A percentile compares a stretch with the other conserved stretches of the same genome.
These are phyloP conservation scores for Phengaris alcon DNA, from an alignment of 2,888 invertebrate genomes.

Conservation along the genomic window DNA sequence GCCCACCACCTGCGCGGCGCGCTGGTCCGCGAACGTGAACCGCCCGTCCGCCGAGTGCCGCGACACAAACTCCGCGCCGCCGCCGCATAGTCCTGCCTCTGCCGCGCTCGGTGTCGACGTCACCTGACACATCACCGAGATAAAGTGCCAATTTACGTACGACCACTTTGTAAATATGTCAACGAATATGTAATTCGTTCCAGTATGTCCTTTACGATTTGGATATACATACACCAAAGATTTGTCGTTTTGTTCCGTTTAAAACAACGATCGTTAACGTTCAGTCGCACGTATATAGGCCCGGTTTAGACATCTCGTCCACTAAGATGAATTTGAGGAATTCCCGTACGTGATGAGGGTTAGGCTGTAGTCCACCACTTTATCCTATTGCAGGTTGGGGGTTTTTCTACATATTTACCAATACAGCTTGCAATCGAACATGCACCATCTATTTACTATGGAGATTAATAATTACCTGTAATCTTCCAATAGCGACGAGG, in stretches of 20 bases:
- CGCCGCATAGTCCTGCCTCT: constrained; percentile 89
- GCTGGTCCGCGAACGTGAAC: constrained; percentile 99
- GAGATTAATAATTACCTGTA: constrained; percentile 80
- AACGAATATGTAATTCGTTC: too few relatives aligned
- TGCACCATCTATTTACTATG: neutral
- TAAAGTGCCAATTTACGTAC: neutral
- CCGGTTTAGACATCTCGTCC: neutral
- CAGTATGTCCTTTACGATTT: too few relatives aligned
- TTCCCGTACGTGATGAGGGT: too few relatives aligned
- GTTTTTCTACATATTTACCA: neutral
- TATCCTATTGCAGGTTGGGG: too few relatives aligned
- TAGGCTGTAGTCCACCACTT: too few relatives aligned
- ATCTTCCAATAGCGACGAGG: constrained; percentile 97
- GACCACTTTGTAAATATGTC: too few relatives aligned
- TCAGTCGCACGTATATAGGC: too few relatives aligned
- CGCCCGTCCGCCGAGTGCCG: constrained; percentile 98
- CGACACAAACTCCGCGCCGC: constrained; percentile 96
- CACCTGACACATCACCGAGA: constrained; percentile 70
- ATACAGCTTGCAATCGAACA: too few relatives aligned
- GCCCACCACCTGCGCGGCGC: constrained; percentile 93
- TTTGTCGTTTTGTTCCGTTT: too few relatives aligned
- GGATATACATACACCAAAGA: too few relatives aligned
- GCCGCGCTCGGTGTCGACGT: constrained; percentile 96
- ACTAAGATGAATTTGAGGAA: too few relatives aligned
- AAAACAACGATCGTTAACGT: too few relatives aligned